Percentiles rank a stretch among this genome's conserved stretches.
phyloP scores from a whole-genome alignment of 2,113 vertebrate genomes.

The Cyprinus carpio region DNA sequence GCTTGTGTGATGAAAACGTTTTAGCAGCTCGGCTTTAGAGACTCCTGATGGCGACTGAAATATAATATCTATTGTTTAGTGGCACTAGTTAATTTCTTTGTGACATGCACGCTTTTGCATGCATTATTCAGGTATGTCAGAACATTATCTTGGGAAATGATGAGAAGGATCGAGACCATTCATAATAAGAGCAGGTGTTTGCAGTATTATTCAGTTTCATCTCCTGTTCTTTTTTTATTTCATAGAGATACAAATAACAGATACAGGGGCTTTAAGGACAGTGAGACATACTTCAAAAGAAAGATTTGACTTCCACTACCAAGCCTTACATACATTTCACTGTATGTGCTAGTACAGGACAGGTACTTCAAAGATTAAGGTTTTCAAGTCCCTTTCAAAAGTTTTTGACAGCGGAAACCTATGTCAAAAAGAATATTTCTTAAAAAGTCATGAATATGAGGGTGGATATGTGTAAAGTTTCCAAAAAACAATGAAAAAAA shows the following conservation, averaged over 20 bases:
- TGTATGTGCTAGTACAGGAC: conserved; percentile 35
- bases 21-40: background rate
- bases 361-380: conserved; percentile 13
- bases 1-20: conserved; percentile 11
- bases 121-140: conserved; percentile 23
- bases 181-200: background rate
- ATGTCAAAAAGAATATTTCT: conserved; percentile 20
- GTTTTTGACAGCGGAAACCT: background rate
- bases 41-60: background rate
- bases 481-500: background rate
- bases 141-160: conserved; percentile 8
- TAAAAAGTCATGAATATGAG: background rate
- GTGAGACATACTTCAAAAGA: conserved; percentile 17
- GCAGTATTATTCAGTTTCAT: conserved; percentile 24
- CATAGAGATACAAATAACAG: conserved; percentile 25
- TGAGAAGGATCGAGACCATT: conserved; percentile 10
- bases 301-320: conserved; percentile 6
- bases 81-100: background rate
- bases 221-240: background rate
- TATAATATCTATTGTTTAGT: conserved; percentile 16
- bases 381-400: background rate
- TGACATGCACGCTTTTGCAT: conserved; percentile 10
- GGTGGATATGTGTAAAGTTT: background rate
- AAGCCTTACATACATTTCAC: conserved; percentile 16
- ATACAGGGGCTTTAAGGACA: conserved; percentile 11